Percentiles rank a stretch among this genome's conserved stretches.
phyloP scores from a whole-genome alignment of 2,797 vertebrate genomes.

The Enteromius treurensis region DNA sequence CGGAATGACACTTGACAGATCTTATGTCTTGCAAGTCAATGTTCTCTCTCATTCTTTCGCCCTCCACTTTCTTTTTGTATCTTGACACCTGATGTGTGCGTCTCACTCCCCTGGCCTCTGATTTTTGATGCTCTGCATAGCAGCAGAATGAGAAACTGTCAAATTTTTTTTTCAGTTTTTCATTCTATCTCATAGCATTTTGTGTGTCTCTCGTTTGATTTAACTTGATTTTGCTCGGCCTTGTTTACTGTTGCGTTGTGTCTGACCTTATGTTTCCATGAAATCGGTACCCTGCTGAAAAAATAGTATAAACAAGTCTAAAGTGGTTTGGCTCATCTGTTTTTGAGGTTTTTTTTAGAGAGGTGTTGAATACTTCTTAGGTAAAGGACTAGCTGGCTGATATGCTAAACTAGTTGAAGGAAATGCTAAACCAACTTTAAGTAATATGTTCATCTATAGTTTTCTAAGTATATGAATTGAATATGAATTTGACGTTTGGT shows the following conservation, averaged over 20 bases:
- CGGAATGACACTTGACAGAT: conserved; percentile 46
- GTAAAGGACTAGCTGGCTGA: background rate
- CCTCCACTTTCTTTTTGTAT: conserved; percentile 6
- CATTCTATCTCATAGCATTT: background rate
- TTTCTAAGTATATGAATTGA: background rate
- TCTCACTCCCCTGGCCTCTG: conserved; percentile 36
- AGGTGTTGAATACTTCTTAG: background rate
- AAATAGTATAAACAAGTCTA: background rate
- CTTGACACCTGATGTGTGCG: conserved; percentile 42
- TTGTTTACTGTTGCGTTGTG: background rate
- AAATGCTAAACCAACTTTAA: background rate
- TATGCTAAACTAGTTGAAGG: background rate
- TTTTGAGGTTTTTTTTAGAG: background rate
- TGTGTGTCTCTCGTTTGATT: background rate
- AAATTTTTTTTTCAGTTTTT: conserved; percentile 27
- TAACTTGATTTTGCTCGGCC: background rate
- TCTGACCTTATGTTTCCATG: background rate
- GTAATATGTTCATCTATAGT: background rate
- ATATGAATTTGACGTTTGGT: no score
- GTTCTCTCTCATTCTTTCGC: conserved; percentile 25
- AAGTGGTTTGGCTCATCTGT: background rate
- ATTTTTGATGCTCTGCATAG: conserved; percentile 28
- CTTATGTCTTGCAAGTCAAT: conserved; percentile 44
- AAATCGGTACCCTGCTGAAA: background rate
- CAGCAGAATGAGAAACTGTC: conserved; percentile 37